Evolutionary conservation across 2,113 vertebrate genomes (phyloP).

Genomic region (Steatornis caripensis): DNA sequence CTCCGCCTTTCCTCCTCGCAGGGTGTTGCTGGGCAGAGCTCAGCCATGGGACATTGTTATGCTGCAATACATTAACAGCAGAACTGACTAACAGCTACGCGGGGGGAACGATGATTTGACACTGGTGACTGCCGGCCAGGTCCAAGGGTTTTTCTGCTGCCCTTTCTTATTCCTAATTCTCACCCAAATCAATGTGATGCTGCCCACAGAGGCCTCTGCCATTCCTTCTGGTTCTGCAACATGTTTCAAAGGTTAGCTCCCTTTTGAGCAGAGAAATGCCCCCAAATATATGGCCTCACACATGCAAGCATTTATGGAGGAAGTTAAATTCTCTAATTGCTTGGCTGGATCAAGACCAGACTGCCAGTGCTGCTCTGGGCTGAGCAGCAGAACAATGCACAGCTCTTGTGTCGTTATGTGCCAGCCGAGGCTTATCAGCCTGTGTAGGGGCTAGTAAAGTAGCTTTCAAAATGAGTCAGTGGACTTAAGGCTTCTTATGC

Average conservation of each 20-base stretch:
- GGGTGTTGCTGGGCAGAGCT: slow-evolving; percentile 10
- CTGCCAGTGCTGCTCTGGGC: not conserved
- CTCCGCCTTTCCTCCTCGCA: not conserved
- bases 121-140: not conserved
- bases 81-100: not conserved
- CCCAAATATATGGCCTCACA: not conserved
- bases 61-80: not conserved
- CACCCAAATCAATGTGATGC: not conserved
- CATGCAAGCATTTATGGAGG: not conserved
- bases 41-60: not conserved
- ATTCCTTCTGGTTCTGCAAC: not conserved
- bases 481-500: not conserved
- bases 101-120: not conserved
- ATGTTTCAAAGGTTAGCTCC: not conserved
- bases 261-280: not conserved
- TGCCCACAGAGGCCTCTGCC: not conserved
- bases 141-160: not conserved
- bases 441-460: not conserved
- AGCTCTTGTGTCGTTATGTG: not conserved
- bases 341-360: not conserved
- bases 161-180: not conserved
- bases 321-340: slow-evolving; percentile 33
- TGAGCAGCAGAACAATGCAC: not conserved
- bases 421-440: slow-evolving; percentile 27
- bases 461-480: slow-evolving; percentile 24